These are phyloP conservation scores for Corythucha ciliata DNA, from an alignment of 2,888 invertebrate species.

Conservation along the genomic window DNA sequence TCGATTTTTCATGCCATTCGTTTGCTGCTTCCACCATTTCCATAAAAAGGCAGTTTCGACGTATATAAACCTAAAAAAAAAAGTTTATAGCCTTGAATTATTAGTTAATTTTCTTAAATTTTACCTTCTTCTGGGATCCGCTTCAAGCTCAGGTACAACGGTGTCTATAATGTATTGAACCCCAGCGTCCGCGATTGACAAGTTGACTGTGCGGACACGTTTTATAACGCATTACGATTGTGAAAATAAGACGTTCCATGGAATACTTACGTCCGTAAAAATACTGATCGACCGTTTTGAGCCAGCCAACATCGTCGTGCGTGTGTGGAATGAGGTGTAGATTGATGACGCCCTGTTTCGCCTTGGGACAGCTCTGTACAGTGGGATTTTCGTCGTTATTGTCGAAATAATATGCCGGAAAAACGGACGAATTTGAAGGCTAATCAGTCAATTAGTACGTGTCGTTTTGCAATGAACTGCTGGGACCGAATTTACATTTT, in stretches of 20 bases:
- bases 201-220: constrained; percentile 40
- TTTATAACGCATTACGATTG: background rate
- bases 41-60: constrained; percentile 80
- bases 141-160: constrained; percentile 62
- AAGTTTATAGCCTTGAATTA: background rate
- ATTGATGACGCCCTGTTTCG: constrained; percentile 49
- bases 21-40: constrained; percentile 70
- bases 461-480: no score
- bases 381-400: no score
- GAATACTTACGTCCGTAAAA: constrained; percentile 41
- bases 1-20: constrained; percentile 45
- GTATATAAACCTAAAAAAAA: constrained; percentile 65
- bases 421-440: no score
- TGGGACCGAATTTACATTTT: no score
- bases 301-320: constrained; percentile 51
- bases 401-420: no score
- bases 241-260: no score
- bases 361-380: constrained; percentile 55
- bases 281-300: constrained; percentile 49
- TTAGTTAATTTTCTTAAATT: no score
- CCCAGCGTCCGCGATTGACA: constrained; percentile 62
- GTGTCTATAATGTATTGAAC: constrained; percentile 88
- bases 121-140: constrained; percentile 59
- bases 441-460: no score
- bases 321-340: constrained; percentile 49